phyloP scores from a whole-genome alignment of 2,797 vertebrate species.

The Alcedo atthis region DNA sequence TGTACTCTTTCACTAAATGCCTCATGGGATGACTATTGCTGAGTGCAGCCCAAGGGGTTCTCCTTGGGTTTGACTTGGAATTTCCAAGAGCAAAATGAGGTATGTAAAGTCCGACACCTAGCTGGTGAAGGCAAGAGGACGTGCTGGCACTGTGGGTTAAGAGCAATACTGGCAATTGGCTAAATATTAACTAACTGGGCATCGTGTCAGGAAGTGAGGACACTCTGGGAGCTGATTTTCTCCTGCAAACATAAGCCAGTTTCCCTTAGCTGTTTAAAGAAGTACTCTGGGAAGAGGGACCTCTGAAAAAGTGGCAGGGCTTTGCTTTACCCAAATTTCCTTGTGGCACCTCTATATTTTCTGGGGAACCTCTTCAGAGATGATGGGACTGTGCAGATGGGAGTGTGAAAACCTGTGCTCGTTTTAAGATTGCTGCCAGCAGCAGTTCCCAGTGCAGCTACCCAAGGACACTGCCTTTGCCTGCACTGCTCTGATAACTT shows the following conservation, averaged over 20 bases:
- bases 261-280: background rate
- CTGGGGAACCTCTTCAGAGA: background rate
- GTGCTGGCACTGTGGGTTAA: background rate
- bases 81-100: background rate
- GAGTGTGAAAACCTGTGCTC: background rate
- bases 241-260: background rate
- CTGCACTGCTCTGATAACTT: background rate
- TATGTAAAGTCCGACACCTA: accelerated
- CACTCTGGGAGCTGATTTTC: background rate
- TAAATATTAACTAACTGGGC: background rate
- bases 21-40: background rate
- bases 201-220: accelerated
- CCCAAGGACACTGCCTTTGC: background rate
- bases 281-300: background rate
- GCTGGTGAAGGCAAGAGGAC: background rate
- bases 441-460: background rate
- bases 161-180: background rate
- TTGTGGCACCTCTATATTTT: accelerated
- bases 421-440: background rate
- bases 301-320: background rate
- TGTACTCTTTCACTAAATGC: background rate
- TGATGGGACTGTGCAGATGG: accelerated
- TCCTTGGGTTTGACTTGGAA: background rate
- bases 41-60: background rate
- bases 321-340: background rate